phyloP scores from a whole-genome alignment of 2,888 invertebrate genomes.

The Polia nebulosa region DNA sequence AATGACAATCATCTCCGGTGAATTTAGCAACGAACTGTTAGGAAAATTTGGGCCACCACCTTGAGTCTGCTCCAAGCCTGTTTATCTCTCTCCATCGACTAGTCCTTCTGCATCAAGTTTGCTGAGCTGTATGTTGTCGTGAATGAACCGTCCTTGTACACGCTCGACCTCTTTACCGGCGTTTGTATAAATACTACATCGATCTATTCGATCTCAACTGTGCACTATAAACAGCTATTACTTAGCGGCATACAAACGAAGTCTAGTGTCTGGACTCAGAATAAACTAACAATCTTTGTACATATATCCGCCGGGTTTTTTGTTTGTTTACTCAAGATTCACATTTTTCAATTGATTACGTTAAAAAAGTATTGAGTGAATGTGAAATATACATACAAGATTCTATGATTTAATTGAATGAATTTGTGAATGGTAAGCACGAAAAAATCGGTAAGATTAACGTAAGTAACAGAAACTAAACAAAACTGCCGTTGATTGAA shows the following conservation, averaged over 20 bases:
- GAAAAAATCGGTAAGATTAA: not conserved
- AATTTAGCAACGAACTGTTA: too few relatives aligned
- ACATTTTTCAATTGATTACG: conserved; percentile 12
- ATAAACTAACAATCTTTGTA: conserved; percentile 19
- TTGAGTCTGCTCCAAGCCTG: too few relatives aligned
- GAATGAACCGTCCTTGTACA: conserved; percentile 35
- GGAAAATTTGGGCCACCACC: too few relatives aligned
- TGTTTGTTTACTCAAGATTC: conserved; percentile 27
- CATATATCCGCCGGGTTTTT: conserved; percentile 3
- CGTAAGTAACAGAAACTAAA: not conserved
- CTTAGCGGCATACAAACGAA: conserved; percentile 7
- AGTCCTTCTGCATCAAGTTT: not conserved
- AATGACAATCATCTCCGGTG: too few relatives aligned
- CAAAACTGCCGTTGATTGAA: not conserved
- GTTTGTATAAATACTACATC: conserved; percentile 16
- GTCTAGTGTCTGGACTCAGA: conserved; percentile 10
- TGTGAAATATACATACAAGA: conserved; percentile 1
- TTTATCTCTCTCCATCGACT: too few relatives aligned
- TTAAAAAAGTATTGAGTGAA: conserved; percentile 3
- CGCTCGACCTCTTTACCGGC: conserved; percentile 10
- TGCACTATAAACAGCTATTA: not conserved
- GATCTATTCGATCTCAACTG: not conserved
- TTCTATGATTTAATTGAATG: conserved; percentile 11
- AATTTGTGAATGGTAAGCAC: not conserved
- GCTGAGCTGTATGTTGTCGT: conserved; percentile 1